Evolutionary conservation across 2,113 vertebrate species (phyloP).

Genomic region (Epinephelus lanceolatus): DNA sequence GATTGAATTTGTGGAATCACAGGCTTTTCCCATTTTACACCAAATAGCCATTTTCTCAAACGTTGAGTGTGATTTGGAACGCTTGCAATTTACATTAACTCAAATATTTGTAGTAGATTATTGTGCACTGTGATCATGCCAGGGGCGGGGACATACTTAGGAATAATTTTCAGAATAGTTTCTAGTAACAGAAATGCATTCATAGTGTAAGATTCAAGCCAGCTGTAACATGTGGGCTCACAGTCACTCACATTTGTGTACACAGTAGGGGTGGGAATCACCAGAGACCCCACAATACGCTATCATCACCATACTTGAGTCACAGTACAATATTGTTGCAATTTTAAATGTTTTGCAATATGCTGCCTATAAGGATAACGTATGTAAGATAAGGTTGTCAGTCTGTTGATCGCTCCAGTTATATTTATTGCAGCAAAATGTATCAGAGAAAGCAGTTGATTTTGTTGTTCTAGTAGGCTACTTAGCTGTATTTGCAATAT

Average conservation of each 20-base stretch:
- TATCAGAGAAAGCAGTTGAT: no score
- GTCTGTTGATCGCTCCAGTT: no score
- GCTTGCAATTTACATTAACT: neutral
- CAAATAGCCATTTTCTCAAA: neutral
- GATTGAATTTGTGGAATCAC: conserved; percentile 11
- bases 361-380: no score
- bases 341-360: no score
- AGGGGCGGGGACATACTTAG: neutral
- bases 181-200: neutral
- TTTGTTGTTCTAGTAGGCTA: no score
- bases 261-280: no score
- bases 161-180: neutral
- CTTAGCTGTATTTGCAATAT: no score
- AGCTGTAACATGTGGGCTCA: neutral
- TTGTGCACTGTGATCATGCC: neutral
- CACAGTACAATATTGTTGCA: no score
- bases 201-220: neutral
- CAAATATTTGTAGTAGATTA: neutral
- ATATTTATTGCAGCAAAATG: no score
- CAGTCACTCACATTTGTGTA: neutral
- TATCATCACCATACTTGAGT: no score
- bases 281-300: no score
- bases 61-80: neutral
- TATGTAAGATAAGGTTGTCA: no score
- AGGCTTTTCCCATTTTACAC: conserved; percentile 4